Base-by-base conservation (phyloP, 2,888 invertebrate species). In the Heteromurus nitidus region DNA sequence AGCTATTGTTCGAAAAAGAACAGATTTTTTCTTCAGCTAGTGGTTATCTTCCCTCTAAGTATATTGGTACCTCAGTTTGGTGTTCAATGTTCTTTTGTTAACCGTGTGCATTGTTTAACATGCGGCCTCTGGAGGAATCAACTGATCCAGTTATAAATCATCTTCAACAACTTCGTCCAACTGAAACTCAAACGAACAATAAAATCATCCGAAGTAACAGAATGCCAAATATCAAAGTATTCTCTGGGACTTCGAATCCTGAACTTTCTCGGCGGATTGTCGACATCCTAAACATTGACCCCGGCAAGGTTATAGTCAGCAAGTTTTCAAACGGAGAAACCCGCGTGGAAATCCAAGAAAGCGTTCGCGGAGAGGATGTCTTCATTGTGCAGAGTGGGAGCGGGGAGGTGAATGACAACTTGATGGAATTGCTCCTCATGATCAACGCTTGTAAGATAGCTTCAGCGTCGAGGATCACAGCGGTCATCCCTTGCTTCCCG, bases 171-270 rank as follows among this genome's bases (percentile, higher is more conserved):
- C n/a, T n/a, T n/a, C n/a, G n/a, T n/a, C n/a, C n/a, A n/a, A n/a
- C n/a, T n/a, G n/a, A n/a, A n/a, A n/a, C n/a, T n/a, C n/a, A n/a
- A n/a, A n/a, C n/a, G n/a, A n/a, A n/a, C n/a, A n/a, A n/a, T n/a
- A n/a, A n/a, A n/a, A n/a, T n/a, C n/a, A n/a, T n/a, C n/a, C n/a
- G n/a, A n/a, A n/a, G n/a, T n/a, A n/a, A n/a, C n/a, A 94, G 94
- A 92, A 99, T 99, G 99, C 99, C 99, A 89, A 99, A 99, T 92
- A 99, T 99, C 90, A 99, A 99, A 92, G 95, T 99, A 88, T 99
- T 99, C 91, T 96, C 97, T 90, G 99, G 99, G 87, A 96, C 97
- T 87, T 98, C 98, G 87, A 99, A 99, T 91, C 96, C 96, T 73
- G 99, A 99, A 91, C 91, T 99, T 88, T 97, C 98, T 62, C 96